Evolutionary conservation across 2,888 invertebrate genomes (phyloP).

Genomic region (Drosophila peninsularis): DNA sequence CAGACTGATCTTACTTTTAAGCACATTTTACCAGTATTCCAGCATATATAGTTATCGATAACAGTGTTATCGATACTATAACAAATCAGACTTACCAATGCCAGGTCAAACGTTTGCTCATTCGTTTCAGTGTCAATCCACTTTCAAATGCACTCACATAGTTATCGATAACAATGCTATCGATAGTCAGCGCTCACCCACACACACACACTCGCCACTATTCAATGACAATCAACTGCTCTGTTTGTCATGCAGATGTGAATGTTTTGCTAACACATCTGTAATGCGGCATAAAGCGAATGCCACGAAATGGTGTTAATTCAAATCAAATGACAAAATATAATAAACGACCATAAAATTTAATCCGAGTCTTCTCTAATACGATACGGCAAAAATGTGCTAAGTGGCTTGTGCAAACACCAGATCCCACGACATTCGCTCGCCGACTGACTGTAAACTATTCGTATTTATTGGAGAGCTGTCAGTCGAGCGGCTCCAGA

Average conservation of each 20-base stretch:
- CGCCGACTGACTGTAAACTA: slow-evolving; percentile 2
- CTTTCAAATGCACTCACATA: too few species aligned
- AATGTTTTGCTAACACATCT: slow-evolving; percentile 7
- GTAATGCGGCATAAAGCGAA: slow-evolving; percentile 37
- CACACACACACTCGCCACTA: not conserved
- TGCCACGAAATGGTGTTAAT: slow-evolving; percentile 64
- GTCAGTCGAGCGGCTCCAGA: not conserved
- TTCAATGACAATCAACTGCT: slow-evolving; percentile 35
- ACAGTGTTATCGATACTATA: not conserved
- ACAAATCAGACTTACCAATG: not conserved
- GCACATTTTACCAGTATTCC: too few species aligned
- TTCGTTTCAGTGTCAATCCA: too few species aligned
- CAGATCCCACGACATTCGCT: slow-evolving; percentile 45
- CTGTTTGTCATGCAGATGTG: slow-evolving; percentile 1
- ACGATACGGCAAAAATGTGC: slow-evolving; percentile 61
- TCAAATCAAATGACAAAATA: slow-evolving; percentile 79
- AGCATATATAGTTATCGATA: not conserved
- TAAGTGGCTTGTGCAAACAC: slow-evolving; percentile 47
- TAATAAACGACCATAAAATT: slow-evolving; percentile 79
- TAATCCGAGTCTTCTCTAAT: slow-evolving; percentile 70
- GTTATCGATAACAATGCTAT: not conserved
- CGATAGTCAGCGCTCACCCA: not conserved
- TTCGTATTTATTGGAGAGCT: slow-evolving; percentile 1
- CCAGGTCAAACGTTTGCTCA: not conserved
- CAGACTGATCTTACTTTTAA: too few species aligned